Base-by-base conservation (phyloP, 2,113 vertebrate genomes). In the Seriola rivoliana region DNA sequence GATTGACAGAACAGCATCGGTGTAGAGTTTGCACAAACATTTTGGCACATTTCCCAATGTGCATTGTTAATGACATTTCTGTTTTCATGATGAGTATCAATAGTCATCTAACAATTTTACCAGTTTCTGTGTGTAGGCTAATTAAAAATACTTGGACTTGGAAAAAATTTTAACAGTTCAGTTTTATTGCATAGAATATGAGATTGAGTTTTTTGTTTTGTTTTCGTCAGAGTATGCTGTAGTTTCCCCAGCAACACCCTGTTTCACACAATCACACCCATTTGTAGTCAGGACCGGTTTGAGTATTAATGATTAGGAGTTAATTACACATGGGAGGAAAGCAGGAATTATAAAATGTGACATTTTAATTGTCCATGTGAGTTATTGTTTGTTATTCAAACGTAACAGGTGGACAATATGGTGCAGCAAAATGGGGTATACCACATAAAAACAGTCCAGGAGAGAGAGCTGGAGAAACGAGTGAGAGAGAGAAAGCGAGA, bases 341-440 rank as follows among this genome's bases (percentile, higher is more conserved):
- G 44, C n/a, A 62, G 23, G 17, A 17, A 32, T 9, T 29, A 12
- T 40, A 4, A 52, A 64, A 42, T 48, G 7, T 58, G 5, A 50
- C 42, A 29, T 32, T 76, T 9, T 23, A 60, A 58, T 40, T 23
- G 9, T 10, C 11, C 12, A 10, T 21, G 52, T 55, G 23, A 46
- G 38, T 16, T 23, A 40, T 25, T 40, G 13, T 46, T 60, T 29
- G 0, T 81, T 14, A 1, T 77, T 58, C 48, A 8, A 29, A 38
- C 76, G 16, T 19, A 48, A 71, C 81, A 96, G 95, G 92, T 95
- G 59, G 93, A 95, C 29, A 44, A 55, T 5, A 87, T 95, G 89
- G 90, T 87, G 1, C 36, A 74, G 64, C 64, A 25, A 65, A 91
- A 86, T 0, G 93, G 94, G 1, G 85, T 89, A 5, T 92, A 75